Conservation (phyloP, 2,113 vertebrate species). For the Cavia aperea region DNA sequence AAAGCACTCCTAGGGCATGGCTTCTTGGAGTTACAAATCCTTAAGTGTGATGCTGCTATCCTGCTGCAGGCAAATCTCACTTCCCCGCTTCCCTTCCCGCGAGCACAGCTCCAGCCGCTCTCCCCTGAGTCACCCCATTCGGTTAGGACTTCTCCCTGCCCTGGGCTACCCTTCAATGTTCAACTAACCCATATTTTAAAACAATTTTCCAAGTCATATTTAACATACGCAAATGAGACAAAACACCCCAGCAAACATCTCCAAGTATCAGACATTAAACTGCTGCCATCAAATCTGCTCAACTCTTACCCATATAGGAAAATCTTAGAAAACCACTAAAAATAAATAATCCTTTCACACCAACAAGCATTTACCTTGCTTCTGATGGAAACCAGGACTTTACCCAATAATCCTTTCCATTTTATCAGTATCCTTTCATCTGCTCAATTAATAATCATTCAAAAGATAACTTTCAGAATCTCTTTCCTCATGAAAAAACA, state of each 20-base stretch:
- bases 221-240: not conserved
- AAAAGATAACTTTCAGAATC: conserved; percentile 22
- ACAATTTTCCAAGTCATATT: not conserved
- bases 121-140: accelerated
- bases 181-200: not conserved
- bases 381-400: not conserved
- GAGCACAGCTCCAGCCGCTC: not conserved
- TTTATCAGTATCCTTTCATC: not conserved
- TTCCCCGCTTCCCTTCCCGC: not conserved
- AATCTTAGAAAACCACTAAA: not conserved
- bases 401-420: not conserved
- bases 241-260: not conserved
- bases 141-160: not conserved
- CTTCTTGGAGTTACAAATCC: not conserved
- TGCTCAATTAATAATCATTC: not conserved
- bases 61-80: not conserved
- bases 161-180: not conserved
- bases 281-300: conserved; percentile 17
- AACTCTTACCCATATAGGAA: not conserved
- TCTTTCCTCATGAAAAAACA: conserved; percentile 38
- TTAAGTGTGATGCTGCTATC: not conserved
- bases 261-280: not conserved
- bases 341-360: not conserved
- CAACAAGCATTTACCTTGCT: not conserved
- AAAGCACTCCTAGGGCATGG: not conserved